phyloP scores from a whole-genome alignment of 2,113 vertebrate genomes.

The Cheilinus undulatus region DNA sequence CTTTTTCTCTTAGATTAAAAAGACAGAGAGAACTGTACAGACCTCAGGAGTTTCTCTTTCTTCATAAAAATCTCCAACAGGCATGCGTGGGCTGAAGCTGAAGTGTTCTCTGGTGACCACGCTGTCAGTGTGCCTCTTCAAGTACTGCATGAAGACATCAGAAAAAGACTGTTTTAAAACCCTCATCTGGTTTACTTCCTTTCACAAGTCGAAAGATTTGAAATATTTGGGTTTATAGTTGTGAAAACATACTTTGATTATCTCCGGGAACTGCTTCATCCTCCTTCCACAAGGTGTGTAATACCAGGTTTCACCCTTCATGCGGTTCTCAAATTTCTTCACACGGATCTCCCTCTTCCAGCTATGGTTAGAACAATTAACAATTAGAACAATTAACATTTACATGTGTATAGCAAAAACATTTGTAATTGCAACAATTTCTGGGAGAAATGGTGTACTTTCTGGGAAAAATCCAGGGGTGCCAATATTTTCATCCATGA shows the following conservation, averaged over 20 bases:
- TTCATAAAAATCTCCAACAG: constrained; percentile 97
- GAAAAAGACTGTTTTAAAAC: too few relatives aligned
- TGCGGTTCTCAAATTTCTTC: constrained; percentile 89
- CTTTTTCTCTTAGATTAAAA: too few relatives aligned
- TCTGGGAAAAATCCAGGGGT: too few relatives aligned
- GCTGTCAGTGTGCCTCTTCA: constrained; percentile 90
- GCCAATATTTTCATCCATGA: too few relatives aligned
- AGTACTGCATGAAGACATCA: constrained; percentile 82
- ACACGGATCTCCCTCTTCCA: constrained; percentile 95
- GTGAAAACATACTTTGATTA: constrained; percentile 88
- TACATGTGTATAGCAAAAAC: too few relatives aligned
- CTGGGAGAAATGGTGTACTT: too few relatives aligned
- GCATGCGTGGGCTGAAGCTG: constrained; percentile 98
- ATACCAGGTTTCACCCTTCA: constrained; percentile 98
- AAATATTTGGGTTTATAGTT: neutral
- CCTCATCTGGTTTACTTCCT: too few relatives aligned
- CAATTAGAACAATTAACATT: too few relatives aligned
- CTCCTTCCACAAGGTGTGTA: constrained; percentile 96
- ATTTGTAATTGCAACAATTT: too few relatives aligned
- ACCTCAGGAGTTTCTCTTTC: constrained; percentile 92
- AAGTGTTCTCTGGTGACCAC: constrained; percentile 93
- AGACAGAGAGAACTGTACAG: constrained; percentile 31
- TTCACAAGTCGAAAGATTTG: too few relatives aligned
- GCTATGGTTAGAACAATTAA: constrained; percentile 74
- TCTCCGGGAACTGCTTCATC: constrained; percentile 98